These are phyloP conservation scores for Caenorhabditis becei DNA, from an alignment of 2,888 invertebrate genomes.

Conservation along the genomic window DNA sequence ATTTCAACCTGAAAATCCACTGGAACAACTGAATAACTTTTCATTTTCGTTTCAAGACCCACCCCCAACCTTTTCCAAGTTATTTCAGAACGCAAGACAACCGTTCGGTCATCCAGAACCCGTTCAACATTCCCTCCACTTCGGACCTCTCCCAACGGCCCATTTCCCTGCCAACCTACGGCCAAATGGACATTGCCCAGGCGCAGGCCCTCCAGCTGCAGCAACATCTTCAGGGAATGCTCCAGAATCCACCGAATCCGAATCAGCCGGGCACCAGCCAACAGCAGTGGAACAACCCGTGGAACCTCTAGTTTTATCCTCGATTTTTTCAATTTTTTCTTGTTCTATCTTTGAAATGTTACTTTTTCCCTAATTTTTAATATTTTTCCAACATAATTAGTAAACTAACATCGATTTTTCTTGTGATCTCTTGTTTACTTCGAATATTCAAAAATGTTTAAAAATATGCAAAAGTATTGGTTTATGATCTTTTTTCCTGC, in stretches of 20 bases:
- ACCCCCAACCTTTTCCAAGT: neutral
- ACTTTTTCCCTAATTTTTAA: neutral
- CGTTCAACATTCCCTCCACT: constrained; percentile 25
- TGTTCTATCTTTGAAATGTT: too few species aligned
- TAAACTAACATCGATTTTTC: too few species aligned
- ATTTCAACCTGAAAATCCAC: too few species aligned
- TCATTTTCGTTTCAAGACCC: too few species aligned
- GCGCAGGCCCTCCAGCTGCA: neutral
- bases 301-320: too few species aligned
- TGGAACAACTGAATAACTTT: too few species aligned
- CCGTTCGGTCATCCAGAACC: constrained; percentile 48
- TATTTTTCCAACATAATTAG: too few species aligned
- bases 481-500: too few species aligned
- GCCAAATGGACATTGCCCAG: constrained; percentile 53
- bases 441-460: neutral
- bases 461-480: neutral
- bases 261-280: neutral
- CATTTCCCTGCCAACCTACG: constrained; percentile 63
- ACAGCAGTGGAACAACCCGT: too few species aligned
- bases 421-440: too few species aligned
- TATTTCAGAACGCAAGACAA: constrained; percentile 63
- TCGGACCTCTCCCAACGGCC: constrained; percentile 40
- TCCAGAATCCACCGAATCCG: neutral
- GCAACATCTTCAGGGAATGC: neutral
- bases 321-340: too few species aligned